Evolutionary conservation across 1,140 invertebrate genomes (phyloP).

Genomic region (Laupala kohalensis): DNA sequence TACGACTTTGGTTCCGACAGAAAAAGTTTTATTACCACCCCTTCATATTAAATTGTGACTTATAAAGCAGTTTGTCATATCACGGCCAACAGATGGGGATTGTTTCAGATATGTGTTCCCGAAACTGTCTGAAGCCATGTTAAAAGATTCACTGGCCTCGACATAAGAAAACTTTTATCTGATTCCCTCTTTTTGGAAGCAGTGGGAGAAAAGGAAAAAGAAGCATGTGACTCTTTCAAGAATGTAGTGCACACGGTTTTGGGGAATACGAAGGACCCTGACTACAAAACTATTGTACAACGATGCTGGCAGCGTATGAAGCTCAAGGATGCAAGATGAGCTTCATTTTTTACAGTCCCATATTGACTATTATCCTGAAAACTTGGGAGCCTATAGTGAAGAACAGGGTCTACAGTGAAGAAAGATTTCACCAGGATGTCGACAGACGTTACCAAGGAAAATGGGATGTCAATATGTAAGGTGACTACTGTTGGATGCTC

Average conservation of each 20-base stretch:
- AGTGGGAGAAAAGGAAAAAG: no score
- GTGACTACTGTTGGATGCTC: constrained; percentile 6
- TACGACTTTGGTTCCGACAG: constrained; percentile 24
- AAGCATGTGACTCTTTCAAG: no score
- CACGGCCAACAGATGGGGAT: constrained; percentile 22
- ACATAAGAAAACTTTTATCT: no score
- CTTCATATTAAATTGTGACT: constrained; percentile 28
- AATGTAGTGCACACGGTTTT: background rate
- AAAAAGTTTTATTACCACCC: no score
- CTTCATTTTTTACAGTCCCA: constrained; percentile 18
- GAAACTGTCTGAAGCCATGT: constrained; percentile 23
- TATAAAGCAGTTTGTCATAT: constrained; percentile 25
- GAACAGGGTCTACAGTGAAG: constrained; percentile 14
- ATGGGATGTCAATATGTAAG: background rate
- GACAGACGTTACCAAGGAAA: constrained; percentile 3
- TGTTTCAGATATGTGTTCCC: constrained; percentile 22
- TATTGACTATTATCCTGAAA: constrained; percentile 13
- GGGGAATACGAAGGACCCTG: background rate
- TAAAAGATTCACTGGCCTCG: constrained; percentile 24
- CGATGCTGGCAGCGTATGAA: constrained; percentile 16
- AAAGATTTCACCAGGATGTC: constrained; percentile 10
- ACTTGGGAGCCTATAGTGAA: constrained; percentile 12
- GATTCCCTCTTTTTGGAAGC: no score
- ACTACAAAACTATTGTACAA: background rate
- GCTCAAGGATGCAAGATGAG: constrained; percentile 23